Evolutionary conservation across 2,888 invertebrate genomes (phyloP).

Genomic region (Sesamia inferens): DNA sequence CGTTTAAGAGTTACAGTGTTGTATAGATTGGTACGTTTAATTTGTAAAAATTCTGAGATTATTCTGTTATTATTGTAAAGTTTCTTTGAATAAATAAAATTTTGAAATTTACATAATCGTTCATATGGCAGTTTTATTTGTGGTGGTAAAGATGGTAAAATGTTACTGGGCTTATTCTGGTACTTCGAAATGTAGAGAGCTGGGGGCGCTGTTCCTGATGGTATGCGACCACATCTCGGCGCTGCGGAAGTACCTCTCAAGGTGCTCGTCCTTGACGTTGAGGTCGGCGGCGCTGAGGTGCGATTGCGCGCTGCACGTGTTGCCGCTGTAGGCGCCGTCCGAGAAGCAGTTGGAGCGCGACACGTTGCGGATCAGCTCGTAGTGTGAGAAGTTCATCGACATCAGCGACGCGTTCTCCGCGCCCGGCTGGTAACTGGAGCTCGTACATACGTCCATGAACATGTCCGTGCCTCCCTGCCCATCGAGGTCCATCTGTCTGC

Average conservation of each 20-base stretch:
- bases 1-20: constrained; percentile 90
- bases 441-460: constrained; percentile 73
- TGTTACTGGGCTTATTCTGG: constrained; percentile 66
- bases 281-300: constrained; percentile 70
- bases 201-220: constrained; percentile 64
- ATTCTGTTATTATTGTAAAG: constrained; percentile 89
- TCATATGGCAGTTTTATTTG: constrained; percentile 83
- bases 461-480: constrained; percentile 67
- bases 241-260: constrained; percentile 84
- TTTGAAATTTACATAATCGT: constrained; percentile 90
- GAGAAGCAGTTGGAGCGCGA: constrained; percentile 82
- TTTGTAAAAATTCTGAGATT: constrained; percentile 88
- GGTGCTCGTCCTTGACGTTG: constrained; percentile 78
- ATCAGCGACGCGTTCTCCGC: constrained; percentile 78
- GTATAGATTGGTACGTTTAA: constrained; percentile 88
- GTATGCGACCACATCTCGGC: constrained; percentile 80
- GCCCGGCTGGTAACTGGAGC: constrained; percentile 63
- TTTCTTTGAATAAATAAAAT: constrained; percentile 89
- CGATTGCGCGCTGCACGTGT: constrained; percentile 70
- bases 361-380: constrained; percentile 83
- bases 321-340: constrained; percentile 80
- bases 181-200: constrained; percentile 65
- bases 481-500: constrained; percentile 53
- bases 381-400: constrained; percentile 86
- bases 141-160: constrained; percentile 22